A percentile compares a stretch with the other conserved stretches of the same genome.
Evolutionary conservation across 1,140 invertebrate species (phyloP).

Genomic region (Whitmania pigra): DNA sequence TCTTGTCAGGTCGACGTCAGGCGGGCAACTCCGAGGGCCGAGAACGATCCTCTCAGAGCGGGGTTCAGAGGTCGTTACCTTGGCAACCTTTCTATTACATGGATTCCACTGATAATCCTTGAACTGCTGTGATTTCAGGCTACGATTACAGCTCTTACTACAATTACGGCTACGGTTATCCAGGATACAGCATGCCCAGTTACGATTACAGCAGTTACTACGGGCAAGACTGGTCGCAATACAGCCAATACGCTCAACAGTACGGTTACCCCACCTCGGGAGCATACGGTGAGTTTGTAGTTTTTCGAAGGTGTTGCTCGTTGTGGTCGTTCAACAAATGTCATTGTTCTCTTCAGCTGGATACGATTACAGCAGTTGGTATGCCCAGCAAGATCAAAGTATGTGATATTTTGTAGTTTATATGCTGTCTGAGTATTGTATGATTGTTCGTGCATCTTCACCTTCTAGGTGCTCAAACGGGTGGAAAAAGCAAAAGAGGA

Average conservation of each 20-base stretch:
- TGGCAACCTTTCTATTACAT: background rate
- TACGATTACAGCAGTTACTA: slow-evolving; percentile 20
- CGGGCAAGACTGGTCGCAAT: slow-evolving; percentile 15
- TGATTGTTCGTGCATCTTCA: background rate
- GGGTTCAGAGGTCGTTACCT: background rate
- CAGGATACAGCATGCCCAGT: slow-evolving; percentile 11
- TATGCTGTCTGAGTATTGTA: background rate
- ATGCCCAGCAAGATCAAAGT: slow-evolving; percentile 18
- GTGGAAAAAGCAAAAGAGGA: slow-evolving; percentile 15
- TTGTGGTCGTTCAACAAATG: too few species aligned
- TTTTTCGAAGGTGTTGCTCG: too few species aligned
- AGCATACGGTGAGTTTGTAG: background rate
- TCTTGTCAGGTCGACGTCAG: slow-evolving; percentile 16
- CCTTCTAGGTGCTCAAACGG: background rate
- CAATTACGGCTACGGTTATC: slow-evolving; percentile 16
- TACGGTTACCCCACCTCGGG: background rate
- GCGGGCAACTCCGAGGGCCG: slow-evolving; percentile 9
- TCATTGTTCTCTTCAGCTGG: background rate
- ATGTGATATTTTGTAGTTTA: background rate
- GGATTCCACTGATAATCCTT: background rate
- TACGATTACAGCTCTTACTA: slow-evolving; percentile 19
- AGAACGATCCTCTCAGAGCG: background rate
- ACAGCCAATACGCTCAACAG: slow-evolving; percentile 10
- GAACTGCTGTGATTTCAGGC: background rate
- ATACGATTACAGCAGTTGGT: slow-evolving; percentile 21